These are phyloP conservation scores for Phataginus tricuspis DNA, from an alignment of 2,797 vertebrate species.

Conservation along the genomic window DNA sequence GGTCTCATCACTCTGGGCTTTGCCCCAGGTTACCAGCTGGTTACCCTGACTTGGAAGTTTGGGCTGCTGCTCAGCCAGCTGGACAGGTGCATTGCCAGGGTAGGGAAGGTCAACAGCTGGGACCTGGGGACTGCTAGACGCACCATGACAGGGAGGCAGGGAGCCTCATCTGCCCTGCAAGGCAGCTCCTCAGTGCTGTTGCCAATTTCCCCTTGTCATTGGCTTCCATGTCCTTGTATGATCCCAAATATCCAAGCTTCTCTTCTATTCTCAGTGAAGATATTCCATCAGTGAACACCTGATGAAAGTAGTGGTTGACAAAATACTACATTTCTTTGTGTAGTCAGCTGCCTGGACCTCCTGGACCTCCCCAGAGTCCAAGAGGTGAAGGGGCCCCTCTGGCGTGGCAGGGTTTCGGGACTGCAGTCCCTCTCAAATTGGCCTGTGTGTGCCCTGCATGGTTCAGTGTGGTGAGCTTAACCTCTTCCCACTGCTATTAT, in stretches of 20 bases:
- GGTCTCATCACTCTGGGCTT: background rate
- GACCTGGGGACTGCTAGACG: background rate
- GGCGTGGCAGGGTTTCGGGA: background rate
- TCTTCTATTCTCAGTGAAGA: background rate
- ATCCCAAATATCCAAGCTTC: background rate
- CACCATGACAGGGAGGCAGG: fast-evolving
- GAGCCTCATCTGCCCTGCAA: background rate
- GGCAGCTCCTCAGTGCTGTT: background rate
- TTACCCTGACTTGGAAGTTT: background rate
- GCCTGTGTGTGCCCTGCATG: fast-evolving
- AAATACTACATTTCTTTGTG: background rate
- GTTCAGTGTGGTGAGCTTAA: background rate
- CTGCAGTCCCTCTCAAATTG: background rate
- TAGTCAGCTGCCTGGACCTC: background rate
- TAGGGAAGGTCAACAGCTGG: background rate
- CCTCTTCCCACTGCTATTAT: background rate
- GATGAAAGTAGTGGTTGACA: background rate
- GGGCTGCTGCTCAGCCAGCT: background rate
- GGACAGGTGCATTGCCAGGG: background rate
- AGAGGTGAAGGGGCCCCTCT: too few relatives aligned
- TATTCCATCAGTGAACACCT: fast-evolving
- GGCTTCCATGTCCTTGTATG: background rate
- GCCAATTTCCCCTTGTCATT: background rate
- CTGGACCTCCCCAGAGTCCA: background rate
- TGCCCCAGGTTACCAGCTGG: constrained; percentile 11